phyloP scores from a whole-genome alignment of 2,888 invertebrate genomes.

The Pantelozetes paolii region DNA sequence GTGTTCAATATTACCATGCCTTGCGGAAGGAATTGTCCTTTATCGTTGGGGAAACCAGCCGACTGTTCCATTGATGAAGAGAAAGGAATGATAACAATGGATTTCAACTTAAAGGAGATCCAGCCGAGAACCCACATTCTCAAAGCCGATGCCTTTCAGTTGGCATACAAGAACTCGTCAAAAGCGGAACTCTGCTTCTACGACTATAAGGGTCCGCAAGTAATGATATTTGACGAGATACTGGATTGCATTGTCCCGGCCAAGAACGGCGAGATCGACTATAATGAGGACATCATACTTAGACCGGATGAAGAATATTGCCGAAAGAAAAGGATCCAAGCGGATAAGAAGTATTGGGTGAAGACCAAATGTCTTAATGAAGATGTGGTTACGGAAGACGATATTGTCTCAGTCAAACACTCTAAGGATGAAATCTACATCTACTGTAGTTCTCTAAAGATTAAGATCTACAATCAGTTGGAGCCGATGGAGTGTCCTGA shows the following conservation, averaged over 20 bases:
- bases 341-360: neutral
- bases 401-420: neutral
- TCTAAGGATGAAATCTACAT: neutral
- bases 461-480: neutral
- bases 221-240: neutral
- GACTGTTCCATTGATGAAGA: neutral
- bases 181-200: neutral
- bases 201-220: conserved; percentile 22
- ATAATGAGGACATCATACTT: neutral
- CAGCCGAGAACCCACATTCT: neutral
- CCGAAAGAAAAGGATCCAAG: neutral
- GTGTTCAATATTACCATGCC: conserved; percentile 28
- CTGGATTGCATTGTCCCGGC: neutral
- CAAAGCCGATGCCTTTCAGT: conserved; percentile 8
- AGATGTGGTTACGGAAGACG: neutral
- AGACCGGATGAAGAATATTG: neutral
- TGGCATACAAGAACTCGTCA: neutral
- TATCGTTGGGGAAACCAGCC: neutral
- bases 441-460: neutral
- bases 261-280: neutral
- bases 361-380: neutral
- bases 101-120: neutral
- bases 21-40: conserved; percentile 1
- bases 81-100: neutral
- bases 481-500: neutral